Evolutionary conservation across 1,140 invertebrate species (phyloP), one percentile per base, ranked within the genome.

Genomic region (Sitodiplosis mosellana): DNA sequence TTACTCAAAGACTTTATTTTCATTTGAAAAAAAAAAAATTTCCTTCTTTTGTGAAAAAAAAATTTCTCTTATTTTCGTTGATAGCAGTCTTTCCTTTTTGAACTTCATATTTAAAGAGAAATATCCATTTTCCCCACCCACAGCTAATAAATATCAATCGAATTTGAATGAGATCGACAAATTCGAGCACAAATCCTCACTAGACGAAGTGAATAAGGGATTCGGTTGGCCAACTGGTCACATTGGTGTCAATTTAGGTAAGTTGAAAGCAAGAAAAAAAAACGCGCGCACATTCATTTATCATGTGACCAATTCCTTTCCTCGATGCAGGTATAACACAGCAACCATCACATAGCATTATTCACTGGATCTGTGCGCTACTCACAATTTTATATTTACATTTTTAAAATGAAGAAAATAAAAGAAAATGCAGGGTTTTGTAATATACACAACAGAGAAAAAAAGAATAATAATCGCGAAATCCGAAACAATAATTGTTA

Each of bases 161-260:
- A 78, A 77, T 57, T 61, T 80, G 51, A 80, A 78, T 57, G 77
- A 80, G 59, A 76, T 80, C 52, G 76, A 72, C 53, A 79, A 78
- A 63, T 80, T 75, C 33, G 75, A 80, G 59, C 76, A 78, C 58
- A 79, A 78, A 63, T 77, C 75, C 33, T 63, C 60, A 54, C 53
- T 61, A 50, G 70, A 73, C 55, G 22, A n/a, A n/a, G 3, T 21
- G 21, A 45, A 14, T 4, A n/a, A 27, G 15, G 21, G 43, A 12
- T 15, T 27, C 15, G 43, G 43, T 27, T 45, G 43, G 43, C 43
- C 43, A 33, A 45, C 43, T 12, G 43, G 22, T 33, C 15, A 18
- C 10, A 19, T n/a, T 45, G 43, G 22, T 12, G 15, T 12, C 22
- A 19, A 21, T 18, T 27, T 33, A 27, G 43, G 43, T 45, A 27